Evolutionary conservation across 2,797 vertebrate species (phyloP).

Genomic region (Coracias cyanogaster): DNA sequence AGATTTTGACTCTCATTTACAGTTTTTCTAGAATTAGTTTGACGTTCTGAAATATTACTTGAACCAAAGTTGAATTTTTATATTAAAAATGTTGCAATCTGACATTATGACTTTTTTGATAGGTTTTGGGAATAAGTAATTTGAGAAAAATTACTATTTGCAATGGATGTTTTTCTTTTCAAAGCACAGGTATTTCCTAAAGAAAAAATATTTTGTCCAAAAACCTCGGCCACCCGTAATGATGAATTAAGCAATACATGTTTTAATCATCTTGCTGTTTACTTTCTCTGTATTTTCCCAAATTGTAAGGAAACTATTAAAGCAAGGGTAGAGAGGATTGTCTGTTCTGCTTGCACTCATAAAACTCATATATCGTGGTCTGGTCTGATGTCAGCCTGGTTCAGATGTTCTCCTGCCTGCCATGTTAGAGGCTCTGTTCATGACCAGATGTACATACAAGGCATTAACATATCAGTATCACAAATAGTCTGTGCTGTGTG

Average conservation of each 20-base stretch:
- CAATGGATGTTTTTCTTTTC: not conserved
- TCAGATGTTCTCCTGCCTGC: constrained; percentile 11
- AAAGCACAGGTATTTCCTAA: not conserved
- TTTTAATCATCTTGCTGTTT: constrained; percentile 50
- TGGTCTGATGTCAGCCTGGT: not conserved
- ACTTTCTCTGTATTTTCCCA: constrained; percentile 17
- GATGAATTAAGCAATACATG: not conserved
- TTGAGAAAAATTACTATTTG: not conserved
- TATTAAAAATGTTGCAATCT: not conserved
- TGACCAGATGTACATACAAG: not conserved
- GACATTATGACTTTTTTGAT: not conserved
- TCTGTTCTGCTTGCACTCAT: not conserved
- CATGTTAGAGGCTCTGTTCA: not conserved
- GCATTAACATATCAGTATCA: constrained; percentile 9
- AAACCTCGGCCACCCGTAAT: not conserved
- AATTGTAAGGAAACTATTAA: constrained; percentile 33
- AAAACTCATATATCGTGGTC: not conserved
- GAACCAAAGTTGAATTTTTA: not conserved
- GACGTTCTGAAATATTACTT: not conserved
- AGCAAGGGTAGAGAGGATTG: not conserved
- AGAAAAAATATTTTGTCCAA: not conserved
- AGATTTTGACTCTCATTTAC: not conserved
- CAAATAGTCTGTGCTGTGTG: not conserved
- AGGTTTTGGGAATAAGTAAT: not conserved
- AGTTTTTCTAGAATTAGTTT: not conserved